Base-by-base conservation (phyloP, 2,113 vertebrate species). In the Pavo muticus region DNA sequence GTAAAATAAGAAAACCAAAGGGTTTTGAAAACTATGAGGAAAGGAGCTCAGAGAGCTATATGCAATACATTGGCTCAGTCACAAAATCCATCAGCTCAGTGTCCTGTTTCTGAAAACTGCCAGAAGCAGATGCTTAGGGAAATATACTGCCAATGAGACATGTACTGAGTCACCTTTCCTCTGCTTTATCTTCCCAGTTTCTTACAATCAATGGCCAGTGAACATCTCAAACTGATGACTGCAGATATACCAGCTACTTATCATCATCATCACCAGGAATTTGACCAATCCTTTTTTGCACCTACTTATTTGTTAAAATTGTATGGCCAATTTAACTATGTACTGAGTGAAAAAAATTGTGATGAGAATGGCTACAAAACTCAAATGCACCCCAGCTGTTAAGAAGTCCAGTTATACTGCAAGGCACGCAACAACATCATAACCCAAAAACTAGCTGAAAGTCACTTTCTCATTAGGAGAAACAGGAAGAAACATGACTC, bases 71-170 rank as follows among this genome's bases (percentile, higher is more conserved):
- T 83, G 93, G 82, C 83, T 88, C 70, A 78, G 74, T 30, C 88
- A 90, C 78, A 94, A 91, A 92, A 96, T 95, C 91, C 65, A 74
- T 95, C 93, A 95, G 73, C 24, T 64, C 59, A 50, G 32, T n/a
- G 90, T 75, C 87, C 67, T 75, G 25, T 6, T 57, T 6, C 84
- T 77, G 79, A 85, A 94, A 90, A 95, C 1, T 77, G 85, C 83
- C 85, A 86, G 83, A 74, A 94, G 93, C 45, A 86, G 90, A 90
- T 10, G n/a, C 67, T 93, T 70, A 76, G 48, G 78, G 87, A 87
- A 87, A 93, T 76, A 65, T 3, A 87, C 54, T 37, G 7, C 60
- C 90, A 71, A 4, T 4, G 47, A 54, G 78, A 52, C n/a, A 48
- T 5, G 37, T 10, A 63, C 72, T 85, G 73, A 89, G 75, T 57